Base-by-base conservation (phyloP, 1,140 invertebrate genomes). In the Planococcus citri region DNA sequence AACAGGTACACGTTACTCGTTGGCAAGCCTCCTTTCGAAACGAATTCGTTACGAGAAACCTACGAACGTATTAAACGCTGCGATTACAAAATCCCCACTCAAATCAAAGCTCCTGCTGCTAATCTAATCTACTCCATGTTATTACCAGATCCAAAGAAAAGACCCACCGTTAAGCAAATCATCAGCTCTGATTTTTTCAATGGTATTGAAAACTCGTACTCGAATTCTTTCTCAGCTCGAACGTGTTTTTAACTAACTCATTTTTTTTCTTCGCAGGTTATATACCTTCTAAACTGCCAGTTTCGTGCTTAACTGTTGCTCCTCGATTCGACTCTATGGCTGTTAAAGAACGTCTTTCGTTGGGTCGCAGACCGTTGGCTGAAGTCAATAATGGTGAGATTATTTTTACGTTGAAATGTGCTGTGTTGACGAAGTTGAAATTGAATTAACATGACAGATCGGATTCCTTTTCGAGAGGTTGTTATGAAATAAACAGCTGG, bases 1-100 rank as follows among this genome's bases (percentile, higher is more conserved):
- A 69, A 41, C 74, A 86, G 83, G 75, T 98, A 94, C 77, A 97
- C 95, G 1, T 79, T 98, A 70, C 80, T 98, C 1, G 88, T 96
- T 60, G 95, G 95, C 8, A 92, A 91, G 77, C 95, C 95, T 3
- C 95, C 95, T 6, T 98, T 98, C 81, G 95, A 98, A 78, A 97
- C 95, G 0, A 86, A 86, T 12, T 90, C 87, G 51, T 79, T 92
- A 24, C 87, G 85, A 75, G 94, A 97, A 76, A 97, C 95, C 0
- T 98, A 98, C 78, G 84, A 86, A 29, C 87, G 88, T 73, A 98
- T 98, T 72, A 94, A 92, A 74, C 88, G 88, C 76, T 97, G 95
- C 78, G 89, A 96, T 77, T 98, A 97, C 74, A 86, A 86, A 73
- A 85, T 96, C 60, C 92, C 93, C 1, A 78, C 82, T 17, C 81